phyloP scores from a whole-genome alignment of 2,888 invertebrate genomes.

The Subacronicta megacephala region DNA sequence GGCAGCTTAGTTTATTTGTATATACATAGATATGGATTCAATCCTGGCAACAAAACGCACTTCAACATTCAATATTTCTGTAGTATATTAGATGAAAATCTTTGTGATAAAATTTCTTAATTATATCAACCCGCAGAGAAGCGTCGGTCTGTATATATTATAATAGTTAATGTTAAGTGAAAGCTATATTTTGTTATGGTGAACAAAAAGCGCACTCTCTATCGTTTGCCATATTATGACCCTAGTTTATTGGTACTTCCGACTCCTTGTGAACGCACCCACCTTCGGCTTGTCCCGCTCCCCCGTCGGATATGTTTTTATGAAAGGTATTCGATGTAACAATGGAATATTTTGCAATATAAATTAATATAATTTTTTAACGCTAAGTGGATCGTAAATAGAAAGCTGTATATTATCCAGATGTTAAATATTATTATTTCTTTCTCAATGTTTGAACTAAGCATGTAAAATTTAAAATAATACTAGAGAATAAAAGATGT shows the following conservation, averaged over 20 bases:
- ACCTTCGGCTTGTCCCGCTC: constrained; percentile 67
- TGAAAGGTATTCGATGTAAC: constrained; percentile 80
- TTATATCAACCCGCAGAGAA: constrained; percentile 80
- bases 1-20: constrained; percentile 51
- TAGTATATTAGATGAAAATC: constrained; percentile 80
- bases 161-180: constrained; percentile 76
- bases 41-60: constrained; percentile 66
- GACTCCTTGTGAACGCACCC: constrained; percentile 68
- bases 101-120: constrained; percentile 84
- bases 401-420: constrained; percentile 86
- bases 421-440: constrained; percentile 89
- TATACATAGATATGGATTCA: constrained; percentile 15
- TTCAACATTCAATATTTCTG: constrained; percentile 72
- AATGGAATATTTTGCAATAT: constrained; percentile 89
- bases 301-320: constrained; percentile 59
- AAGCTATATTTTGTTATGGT: constrained; percentile 87
- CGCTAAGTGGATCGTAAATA: constrained; percentile 85
- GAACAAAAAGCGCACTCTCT: constrained; percentile 76
- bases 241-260: constrained; percentile 62
- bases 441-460: constrained; percentile 89
- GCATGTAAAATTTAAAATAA: constrained; percentile 90
- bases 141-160: constrained; percentile 77
- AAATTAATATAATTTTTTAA: constrained; percentile 79
- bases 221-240: constrained; percentile 77
- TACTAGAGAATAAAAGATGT: constrained; percentile 90